Conservation (phyloP, 2,888 invertebrate species). For the Cybosia mesomella region DNA sequence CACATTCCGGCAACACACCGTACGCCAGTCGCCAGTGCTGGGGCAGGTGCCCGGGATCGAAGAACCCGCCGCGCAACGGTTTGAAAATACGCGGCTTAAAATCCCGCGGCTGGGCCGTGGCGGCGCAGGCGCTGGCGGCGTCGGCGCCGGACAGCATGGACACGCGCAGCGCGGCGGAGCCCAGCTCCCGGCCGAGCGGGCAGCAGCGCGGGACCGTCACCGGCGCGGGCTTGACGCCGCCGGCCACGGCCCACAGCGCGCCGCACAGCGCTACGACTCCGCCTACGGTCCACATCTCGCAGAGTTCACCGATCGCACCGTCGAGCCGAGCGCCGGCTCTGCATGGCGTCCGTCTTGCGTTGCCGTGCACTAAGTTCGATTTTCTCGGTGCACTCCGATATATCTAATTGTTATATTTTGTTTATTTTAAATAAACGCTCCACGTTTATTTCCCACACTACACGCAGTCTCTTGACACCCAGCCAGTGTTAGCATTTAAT, state of each 20-base stretch:
- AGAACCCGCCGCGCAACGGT: constrained; percentile 73
- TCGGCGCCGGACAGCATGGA: constrained; percentile 65
- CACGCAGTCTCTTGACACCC: not conserved
- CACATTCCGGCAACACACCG: constrained; percentile 72
- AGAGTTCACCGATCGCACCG: constrained; percentile 56
- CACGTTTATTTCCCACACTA: not conserved
- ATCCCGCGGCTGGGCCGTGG: constrained; percentile 75
- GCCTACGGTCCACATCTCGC: constrained; percentile 34
- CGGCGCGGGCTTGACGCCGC: constrained; percentile 56
- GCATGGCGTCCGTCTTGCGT: constrained; percentile 34
- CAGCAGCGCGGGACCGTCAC: constrained; percentile 66
- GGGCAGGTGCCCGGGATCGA: constrained; percentile 77
- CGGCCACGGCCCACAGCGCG: constrained; percentile 54
- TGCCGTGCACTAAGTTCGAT: not conserved
- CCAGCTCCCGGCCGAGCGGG: constrained; percentile 56
- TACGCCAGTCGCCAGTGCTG: constrained; percentile 79
- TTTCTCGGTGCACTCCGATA: constrained; percentile 11
- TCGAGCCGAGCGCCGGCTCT: constrained; percentile 33
- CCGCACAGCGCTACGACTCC: constrained; percentile 24
- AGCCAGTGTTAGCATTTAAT: constrained; percentile 11
- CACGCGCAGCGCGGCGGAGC: constrained; percentile 59
- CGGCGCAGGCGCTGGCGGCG: constrained; percentile 62
- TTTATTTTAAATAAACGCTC: not conserved
- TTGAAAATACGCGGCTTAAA: constrained; percentile 89
- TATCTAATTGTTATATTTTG: not conserved